Evolutionary conservation across 2,113 vertebrate species (phyloP), one percentile per base, ranked within the genome.

Genomic region (Caranx melampygus): DNA sequence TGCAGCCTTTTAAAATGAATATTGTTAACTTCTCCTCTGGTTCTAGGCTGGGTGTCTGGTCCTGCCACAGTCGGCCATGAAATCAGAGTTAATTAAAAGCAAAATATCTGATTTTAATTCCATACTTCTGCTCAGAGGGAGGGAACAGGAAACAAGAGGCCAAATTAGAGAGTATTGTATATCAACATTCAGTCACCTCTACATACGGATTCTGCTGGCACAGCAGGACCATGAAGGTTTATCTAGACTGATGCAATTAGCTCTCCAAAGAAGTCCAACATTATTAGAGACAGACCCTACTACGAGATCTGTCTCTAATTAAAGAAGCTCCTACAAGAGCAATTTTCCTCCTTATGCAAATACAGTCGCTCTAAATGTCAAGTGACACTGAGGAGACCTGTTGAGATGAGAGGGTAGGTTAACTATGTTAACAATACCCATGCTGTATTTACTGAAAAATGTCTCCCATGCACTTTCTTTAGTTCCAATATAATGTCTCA

Each of bases 211-310:
- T 49, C 66, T 40, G 14, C 81, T 72, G 66, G 33, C 70, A 51
- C 75, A 71, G 71, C 18, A 37, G 15, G 9, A 61, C 35, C 14
- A 62, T 33, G 54, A 47, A 55, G 14, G 65, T 79, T 70, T 49
- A 59, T 61, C 51, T 66, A 63, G 42, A 75, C 49, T 72, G 42
- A 80, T 63, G 71, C 79, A 79, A 81, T 84, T 79, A 81, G 21
- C 10, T 0, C 59, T 35, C 5, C 72, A 51, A 59, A 35, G 21
- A 49, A 81, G 73, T 72, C 31, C 57, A 45, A 79, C 9, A 66
- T 75, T 34, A 81, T 84, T 59, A 86, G n/a, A 83, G 64, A 45
- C 14, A 78, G 51, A 73, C 58, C 54, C 61, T 68, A 51, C 42
- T 0, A 57, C 64, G 69, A 35, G 55, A 72, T 72, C 65, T 78